Evolutionary conservation across 2,113 vertebrate species (phyloP), one percentile per base, ranked within the genome.

Genomic region (Cephalopholis sonnerati): DNA sequence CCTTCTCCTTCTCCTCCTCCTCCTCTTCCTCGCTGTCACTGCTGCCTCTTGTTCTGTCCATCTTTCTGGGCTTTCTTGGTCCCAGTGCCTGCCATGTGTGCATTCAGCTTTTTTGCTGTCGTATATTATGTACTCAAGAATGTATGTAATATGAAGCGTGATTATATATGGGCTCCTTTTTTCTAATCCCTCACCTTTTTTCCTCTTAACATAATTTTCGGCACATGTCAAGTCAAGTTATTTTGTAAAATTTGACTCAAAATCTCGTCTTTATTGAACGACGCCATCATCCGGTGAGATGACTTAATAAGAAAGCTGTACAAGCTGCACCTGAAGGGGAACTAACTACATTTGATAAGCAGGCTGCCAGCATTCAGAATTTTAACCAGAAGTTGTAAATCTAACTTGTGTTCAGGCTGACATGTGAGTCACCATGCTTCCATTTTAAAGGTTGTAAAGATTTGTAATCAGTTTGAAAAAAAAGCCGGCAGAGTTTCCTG

Each of bases 1-100:
- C 62, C 78, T 83, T 50, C 80, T 77, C 62, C 80, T 77, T 25
- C 59, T 88, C 85, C 32, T 36, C 32, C 80, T 77, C 29, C 59
- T 88, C 84, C 80, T 77, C 29, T 55, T 88, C 84, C 46, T 61
- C 1, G 63, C 85, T 89, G 86, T 91, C 90, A 84, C 77, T 83
- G n/a, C 83, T 76, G 70, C 86, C 83, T 76, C 86, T 85, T 11
- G 0, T 66, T 86, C 74, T 73, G 59, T 86, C 65, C 79, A 41
- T 73, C 74, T 36, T 58, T 62, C 25, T 63, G 46, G 77, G 50
- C 71, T 85, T 41, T 77, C 85, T 91, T 68, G 85, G 79, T 87
- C 84, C 89, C 76, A 80, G 55, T 81, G 81, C 77, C 79, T 87
- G 85, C 74, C 81, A 16, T 77, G 18, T 64, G 74, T 71, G 15